Conservation (phyloP, 1,140 invertebrate species). For the Branchinecta lindahli region DNA sequence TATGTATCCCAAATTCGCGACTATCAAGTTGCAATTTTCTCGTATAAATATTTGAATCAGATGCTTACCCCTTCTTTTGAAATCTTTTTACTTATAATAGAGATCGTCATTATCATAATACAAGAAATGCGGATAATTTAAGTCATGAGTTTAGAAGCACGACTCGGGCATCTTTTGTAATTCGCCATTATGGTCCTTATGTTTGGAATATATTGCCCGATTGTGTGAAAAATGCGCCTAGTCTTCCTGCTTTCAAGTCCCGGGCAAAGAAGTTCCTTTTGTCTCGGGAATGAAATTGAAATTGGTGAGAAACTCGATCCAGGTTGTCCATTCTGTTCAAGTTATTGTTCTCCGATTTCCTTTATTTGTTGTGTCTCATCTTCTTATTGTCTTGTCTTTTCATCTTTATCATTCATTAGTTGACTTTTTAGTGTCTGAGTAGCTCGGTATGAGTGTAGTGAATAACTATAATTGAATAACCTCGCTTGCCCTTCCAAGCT, state of each 20-base stretch:
- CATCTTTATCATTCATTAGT: no score
- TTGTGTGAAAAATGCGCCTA: not conserved
- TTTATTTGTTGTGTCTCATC: no score
- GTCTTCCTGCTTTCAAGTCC: not conserved
- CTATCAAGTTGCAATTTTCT: not conserved
- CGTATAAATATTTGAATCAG: not conserved
- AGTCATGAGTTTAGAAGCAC: not conserved
- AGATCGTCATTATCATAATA: constrained; percentile 1
- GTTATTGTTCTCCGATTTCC: not conserved
- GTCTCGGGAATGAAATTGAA: not conserved
- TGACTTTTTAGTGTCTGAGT: no score
- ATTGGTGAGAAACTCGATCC: not conserved
- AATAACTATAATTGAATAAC: no score
- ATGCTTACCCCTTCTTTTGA: not conserved
- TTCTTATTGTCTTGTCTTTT: no score
- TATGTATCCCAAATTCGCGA: not conserved
- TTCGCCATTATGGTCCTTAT: not conserved
- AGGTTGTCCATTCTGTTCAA: not conserved
- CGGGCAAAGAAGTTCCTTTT: not conserved
- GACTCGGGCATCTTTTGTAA: not conserved
- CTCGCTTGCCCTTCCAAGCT: no score
- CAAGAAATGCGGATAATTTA: constrained; percentile 8
- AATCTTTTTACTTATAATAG: constrained; percentile 7
- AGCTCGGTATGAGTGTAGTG: no score
- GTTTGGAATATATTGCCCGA: not conserved